Conservation (phyloP, 2,797 vertebrate species). For the Harpagifer antarcticus region DNA sequence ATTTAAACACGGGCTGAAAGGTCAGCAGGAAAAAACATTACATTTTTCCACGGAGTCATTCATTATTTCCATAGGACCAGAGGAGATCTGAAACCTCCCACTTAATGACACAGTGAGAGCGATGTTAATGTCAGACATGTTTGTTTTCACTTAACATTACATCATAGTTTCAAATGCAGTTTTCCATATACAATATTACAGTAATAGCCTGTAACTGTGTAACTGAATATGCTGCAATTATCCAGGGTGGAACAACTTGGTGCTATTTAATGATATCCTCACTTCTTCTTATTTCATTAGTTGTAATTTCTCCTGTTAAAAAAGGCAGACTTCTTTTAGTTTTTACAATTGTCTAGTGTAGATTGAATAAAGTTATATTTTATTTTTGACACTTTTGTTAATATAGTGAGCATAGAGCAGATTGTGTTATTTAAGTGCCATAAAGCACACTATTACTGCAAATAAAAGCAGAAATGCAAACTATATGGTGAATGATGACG, state of each 20-base stretch:
- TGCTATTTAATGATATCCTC: background rate
- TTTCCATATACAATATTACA: background rate
- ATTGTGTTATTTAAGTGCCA: background rate
- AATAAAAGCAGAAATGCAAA: background rate
- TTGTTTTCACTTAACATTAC: background rate
- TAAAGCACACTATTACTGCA: background rate
- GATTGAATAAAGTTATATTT: background rate
- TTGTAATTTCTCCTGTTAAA: background rate
- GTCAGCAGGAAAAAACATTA: background rate
- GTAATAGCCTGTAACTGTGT: no score
- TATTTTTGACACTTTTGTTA: background rate
- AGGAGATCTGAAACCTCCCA: background rate
- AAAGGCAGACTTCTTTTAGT: background rate
- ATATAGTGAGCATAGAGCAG: background rate
- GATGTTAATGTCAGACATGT: background rate
- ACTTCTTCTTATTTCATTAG: background rate
- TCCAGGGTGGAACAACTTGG: no score
- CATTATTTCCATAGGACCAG: background rate
- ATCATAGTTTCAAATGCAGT: background rate
- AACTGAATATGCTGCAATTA: no score
- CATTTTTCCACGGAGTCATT: background rate
- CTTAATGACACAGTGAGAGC: background rate
- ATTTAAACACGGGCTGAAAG: background rate
- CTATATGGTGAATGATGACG: slow-evolving; percentile 28
- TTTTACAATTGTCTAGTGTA: background rate